These are phyloP conservation scores for Plutomurus gul DNA, from an alignment of 1,140 invertebrate genomes.

Conservation along the genomic window DNA sequence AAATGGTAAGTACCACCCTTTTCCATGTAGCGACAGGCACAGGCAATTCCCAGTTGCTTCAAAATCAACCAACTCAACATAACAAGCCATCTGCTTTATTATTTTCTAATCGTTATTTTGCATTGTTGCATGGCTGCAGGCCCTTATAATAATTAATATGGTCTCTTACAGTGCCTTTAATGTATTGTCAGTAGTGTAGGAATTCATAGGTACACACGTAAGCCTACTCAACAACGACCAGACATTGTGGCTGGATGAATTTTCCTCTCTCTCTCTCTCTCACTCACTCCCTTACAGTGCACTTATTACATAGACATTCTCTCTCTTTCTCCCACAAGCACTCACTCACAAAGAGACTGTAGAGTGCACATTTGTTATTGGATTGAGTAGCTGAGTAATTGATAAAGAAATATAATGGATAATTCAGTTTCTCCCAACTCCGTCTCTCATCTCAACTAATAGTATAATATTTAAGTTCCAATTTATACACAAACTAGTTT, in stretches of 20 bases:
- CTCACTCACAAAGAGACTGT: too few relatives aligned
- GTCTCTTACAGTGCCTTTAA: too few relatives aligned
- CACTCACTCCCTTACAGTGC: too few relatives aligned
- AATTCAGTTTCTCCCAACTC: background rate
- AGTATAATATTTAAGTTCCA: constrained; percentile 18
- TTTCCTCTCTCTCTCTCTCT: too few relatives aligned
- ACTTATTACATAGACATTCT: too few relatives aligned
- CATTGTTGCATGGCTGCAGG: background rate
- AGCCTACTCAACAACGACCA: too few relatives aligned
- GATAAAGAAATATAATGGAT: constrained; percentile 26
- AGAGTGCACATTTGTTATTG: constrained; percentile 11
- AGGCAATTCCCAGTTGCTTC: constrained; percentile 9
- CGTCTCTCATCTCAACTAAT: constrained; percentile 19
- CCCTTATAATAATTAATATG: constrained; percentile 16
- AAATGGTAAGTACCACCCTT: background rate
- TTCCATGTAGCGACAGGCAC: background rate
- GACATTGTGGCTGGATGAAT: too few relatives aligned
- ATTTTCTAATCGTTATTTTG: constrained; percentile 27
- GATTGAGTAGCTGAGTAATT: background rate
- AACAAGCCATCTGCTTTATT: constrained; percentile 22
- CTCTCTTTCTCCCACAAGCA: too few relatives aligned
- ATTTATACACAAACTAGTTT: constrained; percentile 14
- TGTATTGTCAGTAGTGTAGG: too few relatives aligned
- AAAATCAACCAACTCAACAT: background rate
- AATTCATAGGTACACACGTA: too few relatives aligned